Evolutionary conservation across 2,797 vertebrate genomes (phyloP).

Genomic region (Mallotus villosus): DNA sequence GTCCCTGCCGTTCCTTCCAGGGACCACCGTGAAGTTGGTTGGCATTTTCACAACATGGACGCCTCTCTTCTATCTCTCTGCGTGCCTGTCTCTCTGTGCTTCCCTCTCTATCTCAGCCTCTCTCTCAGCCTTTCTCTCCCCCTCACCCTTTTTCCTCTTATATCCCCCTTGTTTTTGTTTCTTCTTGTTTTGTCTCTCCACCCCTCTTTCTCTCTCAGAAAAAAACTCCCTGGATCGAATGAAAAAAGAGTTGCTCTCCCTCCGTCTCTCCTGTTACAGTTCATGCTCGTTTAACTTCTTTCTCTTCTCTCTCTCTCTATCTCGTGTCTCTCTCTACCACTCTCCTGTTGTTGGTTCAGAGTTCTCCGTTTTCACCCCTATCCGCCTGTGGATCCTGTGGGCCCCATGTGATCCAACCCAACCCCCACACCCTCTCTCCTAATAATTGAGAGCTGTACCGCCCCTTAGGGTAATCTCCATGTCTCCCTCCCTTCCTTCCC

Average conservation of each 20-base stretch:
- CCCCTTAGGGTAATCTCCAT: conserved; percentile 60
- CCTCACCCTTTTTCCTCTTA: too few relatives aligned
- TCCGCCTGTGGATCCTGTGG: conserved; percentile 60
- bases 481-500: too few relatives aligned
- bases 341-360: conserved; percentile 42
- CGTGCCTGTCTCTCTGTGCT: not conserved
- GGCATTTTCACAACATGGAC: conserved; percentile 85
- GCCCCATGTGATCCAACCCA: conserved; percentile 75
- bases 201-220: too few relatives aligned
- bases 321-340: too few relatives aligned
- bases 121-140: conserved; percentile 21
- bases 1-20: conserved; percentile 76
- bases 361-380: conserved; percentile 63
- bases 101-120: conserved; percentile 9
- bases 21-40: conserved; percentile 91
- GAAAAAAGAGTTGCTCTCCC: not conserved
- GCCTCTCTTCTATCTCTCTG: too few relatives aligned
- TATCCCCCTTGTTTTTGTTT: not conserved
- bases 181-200: conserved; percentile 12
- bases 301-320: too few relatives aligned
- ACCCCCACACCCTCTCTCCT: conserved; percentile 49
- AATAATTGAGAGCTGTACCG: conserved; percentile 73
- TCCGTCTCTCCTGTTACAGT: conserved; percentile 23
- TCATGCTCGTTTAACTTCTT: not conserved
- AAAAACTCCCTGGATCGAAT: too few relatives aligned